phyloP scores from a whole-genome alignment of 2,113 vertebrate species.

The Thunnus maccoyii region DNA sequence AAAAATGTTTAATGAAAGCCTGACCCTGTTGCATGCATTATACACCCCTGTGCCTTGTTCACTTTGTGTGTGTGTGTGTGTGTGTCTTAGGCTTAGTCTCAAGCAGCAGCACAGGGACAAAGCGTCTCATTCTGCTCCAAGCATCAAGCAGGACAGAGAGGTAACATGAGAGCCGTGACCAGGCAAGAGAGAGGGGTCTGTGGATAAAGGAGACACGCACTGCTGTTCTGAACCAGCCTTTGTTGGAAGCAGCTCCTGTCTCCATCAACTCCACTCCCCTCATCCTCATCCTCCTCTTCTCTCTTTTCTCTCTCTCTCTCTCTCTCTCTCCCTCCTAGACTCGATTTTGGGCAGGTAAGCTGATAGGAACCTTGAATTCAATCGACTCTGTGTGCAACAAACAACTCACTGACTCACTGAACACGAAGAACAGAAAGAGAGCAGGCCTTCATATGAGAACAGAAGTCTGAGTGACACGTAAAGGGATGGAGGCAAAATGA shows the following conservation, averaged over 20 bases:
- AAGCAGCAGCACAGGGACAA: constrained; percentile 73
- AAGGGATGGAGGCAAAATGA: constrained; percentile 8
- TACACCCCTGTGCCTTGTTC: no score
- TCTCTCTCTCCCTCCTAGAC: constrained; percentile 36
- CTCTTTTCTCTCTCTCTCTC: constrained; percentile 2
- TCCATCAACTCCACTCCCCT: constrained; percentile 18
- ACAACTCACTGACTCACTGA: constrained; percentile 57
- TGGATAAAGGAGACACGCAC: constrained; percentile 70
- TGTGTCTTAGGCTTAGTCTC: constrained; percentile 49
- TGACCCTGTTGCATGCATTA: no score
- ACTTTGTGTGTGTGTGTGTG: constrained; percentile 7
- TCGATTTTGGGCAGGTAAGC: constrained; percentile 67
- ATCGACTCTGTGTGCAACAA: constrained; percentile 48
- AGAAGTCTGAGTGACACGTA: neutral
- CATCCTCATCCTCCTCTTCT: constrained; percentile 16
- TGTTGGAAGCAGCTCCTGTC: constrained; percentile 58
- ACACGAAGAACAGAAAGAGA: constrained; percentile 34
- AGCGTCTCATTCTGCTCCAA: constrained; percentile 76
- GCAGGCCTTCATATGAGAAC: constrained; percentile 8
- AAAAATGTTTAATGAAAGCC: no score
- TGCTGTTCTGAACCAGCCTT: constrained; percentile 69
- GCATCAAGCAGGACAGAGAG: constrained; percentile 58
- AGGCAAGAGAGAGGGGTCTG: constrained; percentile 56
- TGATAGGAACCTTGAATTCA: constrained; percentile 63
- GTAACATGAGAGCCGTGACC: constrained; percentile 71